Conservation (phyloP, 2,113 vertebrate genomes). For the Chaetura pelagica region DNA sequence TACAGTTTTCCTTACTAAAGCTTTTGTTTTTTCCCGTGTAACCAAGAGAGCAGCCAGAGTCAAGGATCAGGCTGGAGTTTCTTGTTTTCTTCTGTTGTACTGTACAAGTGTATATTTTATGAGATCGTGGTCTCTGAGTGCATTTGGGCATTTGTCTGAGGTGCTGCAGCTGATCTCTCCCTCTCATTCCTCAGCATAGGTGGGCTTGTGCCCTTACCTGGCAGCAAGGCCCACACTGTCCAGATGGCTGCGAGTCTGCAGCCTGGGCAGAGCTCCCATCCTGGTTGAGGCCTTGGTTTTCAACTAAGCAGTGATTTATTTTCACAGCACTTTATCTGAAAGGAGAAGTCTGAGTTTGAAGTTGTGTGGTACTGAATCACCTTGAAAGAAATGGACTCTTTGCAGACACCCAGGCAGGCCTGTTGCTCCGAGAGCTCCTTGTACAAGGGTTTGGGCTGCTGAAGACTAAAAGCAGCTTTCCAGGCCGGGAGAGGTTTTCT, state of each 20-base stretch:
- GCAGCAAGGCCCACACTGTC: accelerated
- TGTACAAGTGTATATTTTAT: background rate
- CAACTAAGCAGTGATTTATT: background rate
- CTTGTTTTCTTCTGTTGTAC: background rate
- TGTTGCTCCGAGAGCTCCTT: background rate
- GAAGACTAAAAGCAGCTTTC: slow-evolving; percentile 29
- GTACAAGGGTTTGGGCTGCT: background rate
- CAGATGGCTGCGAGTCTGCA: background rate
- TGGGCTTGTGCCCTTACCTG: background rate
- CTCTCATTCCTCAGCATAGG: background rate
- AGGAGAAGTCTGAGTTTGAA: background rate
- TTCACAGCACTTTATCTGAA: background rate
- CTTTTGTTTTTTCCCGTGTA: background rate
- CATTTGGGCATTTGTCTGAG: background rate
- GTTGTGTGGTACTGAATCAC: background rate
- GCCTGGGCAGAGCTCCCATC: background rate
- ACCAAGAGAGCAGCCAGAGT: background rate
- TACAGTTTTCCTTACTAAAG: background rate
- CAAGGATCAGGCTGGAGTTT: background rate
- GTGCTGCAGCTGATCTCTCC: background rate
- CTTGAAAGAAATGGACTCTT: background rate
- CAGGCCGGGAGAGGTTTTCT: background rate
- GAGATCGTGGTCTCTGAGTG: background rate
- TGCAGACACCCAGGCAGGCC: background rate
- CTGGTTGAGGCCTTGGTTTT: background rate